Percentiles rank a stretch among this genome's conserved stretches.
Evolutionary conservation across 2,113 vertebrate species (phyloP).

Genomic region (Glaucidium brasilianum): DNA sequence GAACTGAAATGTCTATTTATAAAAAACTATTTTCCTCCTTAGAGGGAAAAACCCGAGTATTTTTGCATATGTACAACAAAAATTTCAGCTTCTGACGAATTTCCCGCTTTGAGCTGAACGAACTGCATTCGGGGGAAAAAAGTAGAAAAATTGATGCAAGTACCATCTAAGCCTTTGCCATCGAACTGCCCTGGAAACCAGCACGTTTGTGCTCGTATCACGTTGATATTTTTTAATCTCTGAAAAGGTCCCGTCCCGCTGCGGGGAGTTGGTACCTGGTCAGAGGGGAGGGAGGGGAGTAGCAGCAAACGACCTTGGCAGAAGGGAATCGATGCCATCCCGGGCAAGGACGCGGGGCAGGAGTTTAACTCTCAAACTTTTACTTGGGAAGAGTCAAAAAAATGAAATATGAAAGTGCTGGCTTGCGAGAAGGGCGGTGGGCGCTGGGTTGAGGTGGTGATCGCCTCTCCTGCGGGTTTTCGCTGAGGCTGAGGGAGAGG

Average conservation of each 20-base stretch:
- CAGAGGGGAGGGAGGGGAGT: background rate
- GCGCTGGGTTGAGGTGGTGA: background rate
- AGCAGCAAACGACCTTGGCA: constrained; percentile 20
- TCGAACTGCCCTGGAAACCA: background rate
- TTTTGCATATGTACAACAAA: background rate
- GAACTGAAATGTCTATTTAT: background rate
- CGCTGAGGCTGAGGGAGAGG: background rate
- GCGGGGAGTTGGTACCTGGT: background rate
- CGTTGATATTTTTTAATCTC: background rate
- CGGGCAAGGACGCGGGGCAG: background rate
- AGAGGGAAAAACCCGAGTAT: rapidly evolving
- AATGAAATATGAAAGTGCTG: background rate
- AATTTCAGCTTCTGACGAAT: background rate
- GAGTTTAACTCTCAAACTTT: background rate
- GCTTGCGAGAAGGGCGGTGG: background rate
- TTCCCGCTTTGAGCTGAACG: background rate
- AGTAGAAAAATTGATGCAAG: background rate
- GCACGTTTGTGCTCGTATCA: background rate
- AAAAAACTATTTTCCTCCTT: background rate
- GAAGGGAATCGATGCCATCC: background rate
- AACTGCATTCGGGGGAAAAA: background rate
- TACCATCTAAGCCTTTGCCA: background rate
- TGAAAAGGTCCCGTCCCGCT: background rate
- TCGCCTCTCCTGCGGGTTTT: background rate
- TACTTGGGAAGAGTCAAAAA: background rate